Evolutionary conservation across 2,797 vertebrate species (phyloP), one percentile per base, ranked within the genome.

Genomic region (Australoheros facetus): DNA sequence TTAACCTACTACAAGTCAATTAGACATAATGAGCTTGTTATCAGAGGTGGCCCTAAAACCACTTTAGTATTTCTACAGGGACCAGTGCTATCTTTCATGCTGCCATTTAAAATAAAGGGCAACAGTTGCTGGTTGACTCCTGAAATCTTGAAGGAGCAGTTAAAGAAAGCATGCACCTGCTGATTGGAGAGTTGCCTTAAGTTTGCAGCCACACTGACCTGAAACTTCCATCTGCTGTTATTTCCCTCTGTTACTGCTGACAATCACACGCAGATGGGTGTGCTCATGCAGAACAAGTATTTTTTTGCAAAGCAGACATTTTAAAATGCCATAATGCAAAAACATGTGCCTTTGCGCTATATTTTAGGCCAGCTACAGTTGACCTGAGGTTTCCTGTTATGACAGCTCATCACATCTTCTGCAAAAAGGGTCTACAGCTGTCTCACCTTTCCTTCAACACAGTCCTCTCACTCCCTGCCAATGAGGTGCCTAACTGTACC

Each of bases 1-100:
- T 83, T 78, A 83, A 71, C 53, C 45, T 7, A 73, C 53, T 69
- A 70, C 23, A 80, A 71, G 45, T 73, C 57, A 84, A 71, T 83
- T 85, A 82, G 42, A 73, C 73, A 56, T 45, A 23, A 66, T 81
- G 54, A 84, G 77, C 37, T 37, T 77, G 72, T 56, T 80, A 26
- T 71, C 56, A 73, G 55, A 66, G 34, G 73, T 42, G 58, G 30
- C 28, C 30, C 42, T 56, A 16, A 72, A 73, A 80, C 39, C 32
- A 56, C 37, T 11, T 30, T 23, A 66, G 60, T 58, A 17, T 79
- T 77, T 57, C 79, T 85, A 13, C 17, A 62, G 75, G 56, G 85
- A 77, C 45, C 2, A 2, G 8, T 39, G 56, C 57, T 72, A 53
- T 54, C 56, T 58, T 37, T 39, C 14, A 34, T 48, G 45, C 48